Percentiles rank a stretch among this genome's conserved stretches.
Evolutionary conservation across 1,140 invertebrate species (phyloP).

Genomic region (Leptestheria dahalacensis): DNA sequence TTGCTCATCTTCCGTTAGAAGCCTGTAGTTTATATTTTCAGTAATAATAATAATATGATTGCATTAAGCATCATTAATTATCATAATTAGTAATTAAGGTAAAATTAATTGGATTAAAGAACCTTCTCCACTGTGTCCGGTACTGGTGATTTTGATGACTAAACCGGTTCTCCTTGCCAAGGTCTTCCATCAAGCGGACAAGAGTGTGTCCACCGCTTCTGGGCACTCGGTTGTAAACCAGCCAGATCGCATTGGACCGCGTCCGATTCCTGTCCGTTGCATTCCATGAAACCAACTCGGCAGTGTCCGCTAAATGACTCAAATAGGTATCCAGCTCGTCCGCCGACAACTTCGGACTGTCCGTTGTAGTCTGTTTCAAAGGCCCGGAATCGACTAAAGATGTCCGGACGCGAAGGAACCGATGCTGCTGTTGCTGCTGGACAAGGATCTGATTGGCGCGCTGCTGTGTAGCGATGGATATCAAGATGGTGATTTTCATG

Average conservation of each 20-base stretch:
- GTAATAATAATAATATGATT: no score
- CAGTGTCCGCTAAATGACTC: neutral
- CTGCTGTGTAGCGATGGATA: neutral
- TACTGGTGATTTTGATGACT: slow-evolving; percentile 24
- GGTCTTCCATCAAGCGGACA: slow-evolving; percentile 8
- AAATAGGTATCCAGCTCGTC: neutral
- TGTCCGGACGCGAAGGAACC: neutral
- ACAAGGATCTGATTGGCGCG: neutral
- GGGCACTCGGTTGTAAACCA: slow-evolving; percentile 12
- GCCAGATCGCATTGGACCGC: neutral
- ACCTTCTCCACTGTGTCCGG: slow-evolving; percentile 27
- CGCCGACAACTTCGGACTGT: neutral
- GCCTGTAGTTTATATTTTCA: slow-evolving; percentile 17
- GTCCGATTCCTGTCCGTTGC: neutral
- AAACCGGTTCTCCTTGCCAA: slow-evolving; percentile 9
- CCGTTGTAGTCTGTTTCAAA: neutral
- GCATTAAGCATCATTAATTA: neutral
- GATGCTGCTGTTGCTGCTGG: neutral
- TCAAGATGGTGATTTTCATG: neutral
- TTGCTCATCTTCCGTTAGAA: slow-evolving; percentile 24
- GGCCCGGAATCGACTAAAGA: neutral
- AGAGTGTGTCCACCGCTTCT: slow-evolving; percentile 10
- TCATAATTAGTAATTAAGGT: no score
- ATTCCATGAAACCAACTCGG: neutral
- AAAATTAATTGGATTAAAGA: slow-evolving; percentile 1